A percentile compares a stretch with the other conserved stretches of the same genome.
Conservation (phyloP, 2,113 vertebrate species). For the Urocitellus parryii region DNA sequence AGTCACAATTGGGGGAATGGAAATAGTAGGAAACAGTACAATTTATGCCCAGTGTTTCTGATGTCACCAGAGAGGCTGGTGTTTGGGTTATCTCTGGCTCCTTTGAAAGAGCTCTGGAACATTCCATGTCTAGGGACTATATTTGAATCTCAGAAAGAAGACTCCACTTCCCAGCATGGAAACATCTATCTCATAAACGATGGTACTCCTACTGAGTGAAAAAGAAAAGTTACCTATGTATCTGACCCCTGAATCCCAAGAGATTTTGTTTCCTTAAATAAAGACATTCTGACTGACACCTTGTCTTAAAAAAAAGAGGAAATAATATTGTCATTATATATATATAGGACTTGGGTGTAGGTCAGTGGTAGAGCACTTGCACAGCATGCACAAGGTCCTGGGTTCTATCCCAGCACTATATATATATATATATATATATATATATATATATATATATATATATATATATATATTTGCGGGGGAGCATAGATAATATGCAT, state of each 20-base stretch:
- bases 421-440: too few species aligned
- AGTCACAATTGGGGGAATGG: constrained; percentile 54
- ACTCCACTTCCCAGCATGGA: constrained; percentile 21
- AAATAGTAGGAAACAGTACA: not conserved
- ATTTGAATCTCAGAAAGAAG: constrained; percentile 37
- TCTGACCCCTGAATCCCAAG: not conserved
- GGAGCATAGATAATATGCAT: not conserved
- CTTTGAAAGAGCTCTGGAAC: constrained; percentile 7
- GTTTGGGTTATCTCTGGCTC: constrained; percentile 30
- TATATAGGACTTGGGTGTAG: not conserved
- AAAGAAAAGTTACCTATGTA: not conserved
- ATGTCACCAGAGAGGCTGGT: not conserved
- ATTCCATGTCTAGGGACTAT: not conserved
- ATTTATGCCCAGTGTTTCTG: not conserved
- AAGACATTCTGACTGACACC: not conserved
- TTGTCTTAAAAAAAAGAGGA: not conserved
- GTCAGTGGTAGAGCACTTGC: not conserved
- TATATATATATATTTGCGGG: too few species aligned
- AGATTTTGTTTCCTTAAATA: constrained; percentile 48
- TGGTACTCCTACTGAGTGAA: not conserved
- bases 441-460: too few species aligned
- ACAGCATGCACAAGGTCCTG: not conserved
- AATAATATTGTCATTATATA: not conserved
- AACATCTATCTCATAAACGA: constrained; percentile 37
- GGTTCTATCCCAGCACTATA: not conserved